Evolutionary conservation across 2,888 invertebrate genomes (phyloP), one percentile per base, ranked within the genome.

Genomic region (Xylota sylvarum): DNA sequence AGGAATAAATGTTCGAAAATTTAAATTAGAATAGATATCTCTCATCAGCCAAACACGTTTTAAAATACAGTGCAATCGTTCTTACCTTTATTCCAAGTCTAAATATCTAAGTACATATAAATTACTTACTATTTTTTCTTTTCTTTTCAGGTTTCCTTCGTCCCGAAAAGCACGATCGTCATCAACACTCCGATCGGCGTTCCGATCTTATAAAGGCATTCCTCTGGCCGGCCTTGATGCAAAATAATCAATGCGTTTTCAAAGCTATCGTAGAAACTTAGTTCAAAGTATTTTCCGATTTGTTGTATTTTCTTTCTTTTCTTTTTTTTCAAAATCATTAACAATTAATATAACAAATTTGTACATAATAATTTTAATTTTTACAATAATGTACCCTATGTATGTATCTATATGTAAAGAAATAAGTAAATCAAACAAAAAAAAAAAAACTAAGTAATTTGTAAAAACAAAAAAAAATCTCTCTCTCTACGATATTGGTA

Each of bases 211-310:
- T 98, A 89, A 95, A 95, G 90, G 95, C 96, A 2, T 97, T 97
- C 92, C 94, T 98, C 67, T 98, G 98, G 98, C 98, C 98, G 0
- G 96, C 97, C 0, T 93, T 98, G 56, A 94, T 97, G 92, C 96
- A 96, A 88, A 95, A 95, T 27, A 95, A 95, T 89, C 94, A 94
- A 52, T 97, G 96, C 91, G 96, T 97, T 79, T 96, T 96, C 92
- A 96, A 97, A 91, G 97, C 97, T 2, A 95, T 97, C 30, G 97
- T 98, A 50, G 94, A 97, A 87, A 97, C 97, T 77, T 97, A 93
- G 92, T 37, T 27, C n/a, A 52, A 46, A 14, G 17, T 48, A 17
- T 43, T 17, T 35, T 65, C 52, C 0, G 17, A 4, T 27, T 65
- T 46, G 46, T 48, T 69, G 46, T 74, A 65, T 81, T 55, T 60